Percentiles rank a stretch among this genome's conserved stretches.
Evolutionary conservation across 2,113 vertebrate species (phyloP).

Genomic region (Narcine bancroftii): DNA sequence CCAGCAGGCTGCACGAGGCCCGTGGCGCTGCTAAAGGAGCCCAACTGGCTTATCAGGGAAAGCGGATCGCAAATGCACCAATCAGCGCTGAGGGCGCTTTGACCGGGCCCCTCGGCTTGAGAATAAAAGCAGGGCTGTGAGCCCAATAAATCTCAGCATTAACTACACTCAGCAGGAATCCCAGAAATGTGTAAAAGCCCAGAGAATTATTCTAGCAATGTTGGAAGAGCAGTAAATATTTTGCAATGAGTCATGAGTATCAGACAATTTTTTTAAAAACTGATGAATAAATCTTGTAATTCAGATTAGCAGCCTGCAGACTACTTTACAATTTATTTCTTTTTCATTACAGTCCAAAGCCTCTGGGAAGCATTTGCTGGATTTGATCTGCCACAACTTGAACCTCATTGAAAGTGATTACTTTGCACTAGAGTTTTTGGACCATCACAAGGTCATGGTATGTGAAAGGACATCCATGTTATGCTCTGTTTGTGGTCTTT

Average conservation of each 20-base stretch:
- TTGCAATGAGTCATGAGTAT: background rate
- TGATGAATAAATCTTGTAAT: background rate
- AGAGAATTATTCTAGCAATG: background rate
- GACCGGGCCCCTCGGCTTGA: too few species aligned
- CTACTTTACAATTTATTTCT: conserved; percentile 40
- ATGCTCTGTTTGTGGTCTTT: background rate
- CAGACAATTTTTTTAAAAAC: background rate
- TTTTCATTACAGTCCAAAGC: conserved; percentile 74
- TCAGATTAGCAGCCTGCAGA: background rate
- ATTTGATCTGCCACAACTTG: conserved; percentile 84
- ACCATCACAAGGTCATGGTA: conserved; percentile 88
- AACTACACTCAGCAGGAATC: background rate
- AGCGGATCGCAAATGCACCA: too few species aligned
- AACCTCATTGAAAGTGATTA: conserved; percentile 97
- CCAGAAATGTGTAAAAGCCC: background rate
- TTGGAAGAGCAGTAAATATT: background rate
- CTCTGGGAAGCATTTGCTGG: conserved; percentile 81
- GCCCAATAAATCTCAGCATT: too few species aligned
- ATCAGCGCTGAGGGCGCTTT: too few species aligned
- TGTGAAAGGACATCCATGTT: conserved; percentile 43
- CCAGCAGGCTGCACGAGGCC: too few species aligned
- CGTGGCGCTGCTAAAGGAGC: too few species aligned
- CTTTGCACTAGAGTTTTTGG: conserved; percentile 90
- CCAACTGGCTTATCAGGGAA: too few species aligned
- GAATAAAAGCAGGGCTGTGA: too few species aligned